Percentiles rank a stretch among this genome's conserved stretches.
These are phyloP conservation scores for Drosophila falleni DNA, from an alignment of 2,888 invertebrate genomes.

Conservation along the genomic window DNA sequence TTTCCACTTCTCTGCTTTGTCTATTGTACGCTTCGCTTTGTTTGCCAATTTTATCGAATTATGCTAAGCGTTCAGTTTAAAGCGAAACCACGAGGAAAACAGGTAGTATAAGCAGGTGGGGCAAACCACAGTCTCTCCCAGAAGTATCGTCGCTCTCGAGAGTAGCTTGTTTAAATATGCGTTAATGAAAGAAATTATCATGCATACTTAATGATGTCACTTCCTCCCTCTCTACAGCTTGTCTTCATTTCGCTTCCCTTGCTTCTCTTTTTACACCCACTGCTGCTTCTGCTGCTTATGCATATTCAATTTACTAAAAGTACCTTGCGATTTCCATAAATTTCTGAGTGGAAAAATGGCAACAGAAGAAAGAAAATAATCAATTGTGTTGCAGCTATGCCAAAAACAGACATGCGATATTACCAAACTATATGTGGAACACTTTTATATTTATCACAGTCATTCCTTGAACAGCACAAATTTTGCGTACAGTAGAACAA, in stretches of 20 bases:
- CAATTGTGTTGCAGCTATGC: conserved; percentile 15
- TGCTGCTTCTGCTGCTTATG: conserved; percentile 35
- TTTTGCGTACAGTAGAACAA: conserved; percentile 9
- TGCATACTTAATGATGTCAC: conserved; percentile 65
- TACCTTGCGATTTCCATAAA: conserved; percentile 55
- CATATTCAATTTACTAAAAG: conserved; percentile 68
- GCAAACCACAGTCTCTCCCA: background rate
- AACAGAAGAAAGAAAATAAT: conserved; percentile 11
- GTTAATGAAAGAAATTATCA: conserved; percentile 78
- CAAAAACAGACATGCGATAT: conserved; percentile 9
- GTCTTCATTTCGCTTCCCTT: background rate
- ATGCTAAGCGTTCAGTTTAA: conserved; percentile 61
- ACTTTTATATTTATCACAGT: conserved; percentile 1
- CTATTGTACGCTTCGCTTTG: conserved; percentile 22
- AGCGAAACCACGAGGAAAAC: conserved; percentile 3
- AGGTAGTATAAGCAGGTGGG: background rate
- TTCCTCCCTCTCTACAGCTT: background rate
- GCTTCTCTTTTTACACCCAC: background rate
- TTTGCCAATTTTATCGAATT: conserved; percentile 73
- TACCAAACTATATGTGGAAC: conserved; percentile 1
- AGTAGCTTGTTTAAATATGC: conserved; percentile 67
- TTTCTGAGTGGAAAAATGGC: conserved; percentile 40
- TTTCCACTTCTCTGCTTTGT: conserved; percentile 1
- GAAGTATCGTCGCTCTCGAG: conserved; percentile 12
- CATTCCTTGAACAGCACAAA: background rate